Base-by-base conservation (phyloP, 2,113 vertebrate species). In the Parus major region DNA sequence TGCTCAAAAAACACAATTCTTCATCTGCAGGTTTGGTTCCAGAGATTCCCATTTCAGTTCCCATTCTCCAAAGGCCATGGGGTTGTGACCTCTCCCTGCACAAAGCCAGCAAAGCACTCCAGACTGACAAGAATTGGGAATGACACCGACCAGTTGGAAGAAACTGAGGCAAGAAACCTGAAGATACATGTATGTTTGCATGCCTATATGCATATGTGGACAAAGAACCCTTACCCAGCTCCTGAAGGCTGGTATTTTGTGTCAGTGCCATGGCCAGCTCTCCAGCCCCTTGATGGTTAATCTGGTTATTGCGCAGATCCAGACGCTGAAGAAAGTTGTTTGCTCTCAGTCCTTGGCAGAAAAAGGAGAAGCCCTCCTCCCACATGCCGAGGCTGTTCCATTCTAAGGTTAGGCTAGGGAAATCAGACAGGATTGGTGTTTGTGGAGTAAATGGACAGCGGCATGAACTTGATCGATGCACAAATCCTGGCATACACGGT, bases 301-400 rank as follows among this genome's bases (percentile, higher is more conserved):
- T 98, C 97, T 99, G 99, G 94, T 99, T 99, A 93, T 99, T 99
- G 71, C 99, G 99, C 61, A 99, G 98, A 95, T 99, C 99, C 29
- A 99, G 98, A 44, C 91, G 97, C 20, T 66, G 97, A 42, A 99
- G 98, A 25, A 41, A 18, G 1, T 39, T 50, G 76, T 99, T 99
- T 90, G 96, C 97, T 21, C 97, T 96, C 82, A 99, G 93, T 23
- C 99, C 99, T 33, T 98, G 98, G 68, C 99, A 99, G 92, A 99
- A 99, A 14, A 98, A 69, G 3, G 98, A 98, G 53, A 99, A 99
- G 84, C 98, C 97, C 35, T 99, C 98, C 6, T 99, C 98, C 98
- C 98, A 99, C 21, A 98, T 36, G 0, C 99, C 99, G 50, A 99
- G 82, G 49, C 96, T 98, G 71, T 99, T 99, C 99, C 99, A 99